These are phyloP conservation scores for Apostichopus californicus DNA, from an alignment of 35 echinoderm and acorn worm genomes.

Conservation along the genomic window DNA sequence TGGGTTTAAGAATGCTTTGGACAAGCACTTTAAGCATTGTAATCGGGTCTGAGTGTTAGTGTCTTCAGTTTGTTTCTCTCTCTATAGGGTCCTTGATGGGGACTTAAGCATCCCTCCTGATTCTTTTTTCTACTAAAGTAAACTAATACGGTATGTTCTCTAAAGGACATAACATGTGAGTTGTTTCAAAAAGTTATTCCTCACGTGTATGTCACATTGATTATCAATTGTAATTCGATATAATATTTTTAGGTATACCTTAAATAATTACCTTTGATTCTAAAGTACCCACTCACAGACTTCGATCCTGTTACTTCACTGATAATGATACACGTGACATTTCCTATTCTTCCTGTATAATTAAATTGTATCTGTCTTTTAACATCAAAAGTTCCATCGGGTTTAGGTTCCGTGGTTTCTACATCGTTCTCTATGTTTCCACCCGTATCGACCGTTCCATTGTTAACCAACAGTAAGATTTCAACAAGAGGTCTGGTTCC, in stretches of 20 bases:
- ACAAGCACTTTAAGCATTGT: no score
- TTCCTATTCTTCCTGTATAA: background rate
- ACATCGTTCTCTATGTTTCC: background rate
- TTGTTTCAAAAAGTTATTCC: background rate
- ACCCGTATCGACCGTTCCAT: background rate
- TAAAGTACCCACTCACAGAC: background rate
- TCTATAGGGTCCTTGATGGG: no score
- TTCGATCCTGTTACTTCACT: background rate
- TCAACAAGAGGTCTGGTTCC: background rate
- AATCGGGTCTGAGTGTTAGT: no score
- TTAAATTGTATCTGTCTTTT: background rate
- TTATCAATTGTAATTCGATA: background rate
- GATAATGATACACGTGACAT: background rate
- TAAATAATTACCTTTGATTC: background rate
- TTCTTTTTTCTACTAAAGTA: no score
- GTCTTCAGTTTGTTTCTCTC: no score
- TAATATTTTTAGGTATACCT: background rate
- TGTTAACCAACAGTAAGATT: background rate
- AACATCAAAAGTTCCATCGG: background rate
- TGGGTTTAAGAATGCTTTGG: no score
- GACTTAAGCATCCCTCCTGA: no score
- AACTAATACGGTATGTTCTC: no score
- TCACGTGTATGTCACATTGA: background rate
- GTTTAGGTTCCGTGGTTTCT: background rate
- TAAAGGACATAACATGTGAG: background rate